Conservation (phyloP, 2,888 invertebrate genomes). For the Pristionchus arcanus region DNA sequence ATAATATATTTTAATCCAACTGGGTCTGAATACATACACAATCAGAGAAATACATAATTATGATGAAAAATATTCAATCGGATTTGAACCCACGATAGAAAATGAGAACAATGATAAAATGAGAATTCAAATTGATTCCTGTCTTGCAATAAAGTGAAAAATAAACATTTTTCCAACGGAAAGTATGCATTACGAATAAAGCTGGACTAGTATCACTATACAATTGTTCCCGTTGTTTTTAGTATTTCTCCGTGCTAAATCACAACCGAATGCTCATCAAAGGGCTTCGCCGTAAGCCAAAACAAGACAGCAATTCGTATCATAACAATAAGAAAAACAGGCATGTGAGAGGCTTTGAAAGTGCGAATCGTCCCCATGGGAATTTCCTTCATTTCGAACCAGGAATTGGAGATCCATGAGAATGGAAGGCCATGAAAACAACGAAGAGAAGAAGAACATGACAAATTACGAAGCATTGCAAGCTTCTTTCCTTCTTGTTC, state of each 20-base stretch:
- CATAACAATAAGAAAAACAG: neutral
- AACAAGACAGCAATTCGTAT: neutral
- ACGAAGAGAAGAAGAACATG: neutral
- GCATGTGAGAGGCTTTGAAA: constrained; percentile 2
- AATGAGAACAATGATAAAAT: neutral
- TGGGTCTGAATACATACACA: no score
- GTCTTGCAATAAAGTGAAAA: no score
- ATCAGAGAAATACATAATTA: no score
- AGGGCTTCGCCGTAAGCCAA: neutral
- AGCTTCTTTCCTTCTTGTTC: neutral
- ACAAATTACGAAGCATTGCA: neutral
- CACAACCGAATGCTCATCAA: neutral
- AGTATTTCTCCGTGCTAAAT: neutral
- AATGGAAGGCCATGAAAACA: neutral
- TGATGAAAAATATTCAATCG: no score
- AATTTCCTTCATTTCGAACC: neutral
- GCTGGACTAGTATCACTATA: neutral
- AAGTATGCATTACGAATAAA: no score
- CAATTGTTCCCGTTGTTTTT: neutral
- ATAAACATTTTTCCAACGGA: no score
- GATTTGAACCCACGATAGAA: neutral
- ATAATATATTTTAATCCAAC: no score
- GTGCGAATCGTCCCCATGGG: neutral
- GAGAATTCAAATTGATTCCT: no score
- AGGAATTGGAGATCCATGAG: constrained; percentile 12